Evolutionary conservation across 2,113 vertebrate genomes (phyloP), one percentile per base, ranked within the genome.

Genomic region (Dicentrarchus labrax): DNA sequence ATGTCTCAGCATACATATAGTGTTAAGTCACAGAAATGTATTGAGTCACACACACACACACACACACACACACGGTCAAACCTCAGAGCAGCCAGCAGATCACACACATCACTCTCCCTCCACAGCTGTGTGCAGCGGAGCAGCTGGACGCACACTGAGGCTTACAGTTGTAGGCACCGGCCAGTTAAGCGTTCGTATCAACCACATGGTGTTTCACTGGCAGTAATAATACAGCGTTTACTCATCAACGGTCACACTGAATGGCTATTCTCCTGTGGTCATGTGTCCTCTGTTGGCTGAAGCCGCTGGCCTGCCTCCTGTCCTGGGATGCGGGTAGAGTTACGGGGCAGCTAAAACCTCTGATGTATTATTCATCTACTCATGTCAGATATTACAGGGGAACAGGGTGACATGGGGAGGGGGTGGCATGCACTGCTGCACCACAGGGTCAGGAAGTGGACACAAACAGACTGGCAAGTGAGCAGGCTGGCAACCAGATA

Each of bases 291-390:
- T 71, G 72, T 45, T 83, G 88, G 86, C 87, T 66, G 70, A 48
- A 43, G 82, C 78, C n/a, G 45, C 77, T 19, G 87, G 85, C 84
- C 85, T 82, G 83, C 87, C 89, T 92, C 89, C 89, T 91, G 87
- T 89, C 86, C 84, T 9, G 76, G 71, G 83, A 76, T 80, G 24
- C 48, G 76, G 89, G 41, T 93, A 48, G 74, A 85, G 90, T 93
- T 93, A 89, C 92, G 3, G 81, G 80, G 57, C 82, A 88, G 90
- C 88, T 87, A 82, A 86, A 90, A 73, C 81, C 84, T 91, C 87
- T 90, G 88, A 94, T 93, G 59, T 88, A 90, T 93, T 91, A 93
- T 93, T 93, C 77, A 94, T 89, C 66, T 50, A 77, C 73, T 73
- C 87, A 90, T 93, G 89, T 93, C 89, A 92, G 78, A 92, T 89